Evolutionary conservation across 2,797 vertebrate species (phyloP).

Genomic region (Tympanoctomys barrerae): DNA sequence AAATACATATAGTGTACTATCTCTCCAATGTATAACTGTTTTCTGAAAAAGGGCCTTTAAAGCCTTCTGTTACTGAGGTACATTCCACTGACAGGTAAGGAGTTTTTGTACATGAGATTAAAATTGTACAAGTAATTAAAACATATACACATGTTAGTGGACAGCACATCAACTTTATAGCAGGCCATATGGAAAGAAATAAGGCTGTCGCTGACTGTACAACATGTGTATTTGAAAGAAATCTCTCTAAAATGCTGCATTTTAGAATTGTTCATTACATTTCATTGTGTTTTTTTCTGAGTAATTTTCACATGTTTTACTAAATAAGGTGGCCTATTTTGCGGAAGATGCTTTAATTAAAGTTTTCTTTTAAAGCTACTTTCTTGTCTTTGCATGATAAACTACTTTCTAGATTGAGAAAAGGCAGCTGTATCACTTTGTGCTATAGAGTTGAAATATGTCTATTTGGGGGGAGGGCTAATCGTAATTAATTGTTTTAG

Average conservation of each 20-base stretch:
- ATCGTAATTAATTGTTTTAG: background rate
- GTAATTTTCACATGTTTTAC: conserved; percentile 47
- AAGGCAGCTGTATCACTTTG: background rate
- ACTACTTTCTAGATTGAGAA: conserved; percentile 3
- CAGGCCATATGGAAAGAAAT: background rate
- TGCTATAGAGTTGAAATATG: background rate
- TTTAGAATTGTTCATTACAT: conserved; percentile 50
- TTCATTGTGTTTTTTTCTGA: background rate
- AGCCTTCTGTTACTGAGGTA: conserved; percentile 25
- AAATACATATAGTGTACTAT: background rate
- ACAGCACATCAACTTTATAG: background rate
- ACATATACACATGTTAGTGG: background rate
- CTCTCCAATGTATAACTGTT: conserved; percentile 13
- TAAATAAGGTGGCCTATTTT: conserved; percentile 30
- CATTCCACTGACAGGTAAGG: conserved; percentile 6
- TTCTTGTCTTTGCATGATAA: conserved; percentile 39
- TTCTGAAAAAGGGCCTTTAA: conserved; percentile 37
- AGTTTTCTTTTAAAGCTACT: conserved; percentile 8
- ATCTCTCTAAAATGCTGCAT: conserved; percentile 30
- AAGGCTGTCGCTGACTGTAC: background rate
- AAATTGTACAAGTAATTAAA: conserved; percentile 20
- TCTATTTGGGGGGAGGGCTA: background rate
- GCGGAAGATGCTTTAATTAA: conserved; percentile 2
- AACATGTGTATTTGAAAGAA: background rate
- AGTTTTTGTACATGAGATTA: conserved; percentile 30